Conservation (phyloP, 2,888 invertebrate genomes). For the Gandaritis pyraliata region DNA sequence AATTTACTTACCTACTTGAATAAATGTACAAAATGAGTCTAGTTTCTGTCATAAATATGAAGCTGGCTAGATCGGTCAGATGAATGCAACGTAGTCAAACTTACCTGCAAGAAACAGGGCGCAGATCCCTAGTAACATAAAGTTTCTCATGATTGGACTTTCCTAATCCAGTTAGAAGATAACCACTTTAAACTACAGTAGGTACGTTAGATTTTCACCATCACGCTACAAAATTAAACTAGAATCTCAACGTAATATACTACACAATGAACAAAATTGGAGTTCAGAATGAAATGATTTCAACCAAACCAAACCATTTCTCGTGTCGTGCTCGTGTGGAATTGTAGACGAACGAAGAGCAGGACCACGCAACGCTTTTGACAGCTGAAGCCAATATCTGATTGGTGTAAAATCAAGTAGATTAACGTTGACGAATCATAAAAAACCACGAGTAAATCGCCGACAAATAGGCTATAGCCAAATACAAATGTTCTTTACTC, state of each 20-base stretch:
- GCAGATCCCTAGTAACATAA: constrained; percentile 64
- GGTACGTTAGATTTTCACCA: constrained; percentile 24
- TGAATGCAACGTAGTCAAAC: constrained; percentile 46
- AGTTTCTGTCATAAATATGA: constrained; percentile 5
- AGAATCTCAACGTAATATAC: too few relatives aligned
- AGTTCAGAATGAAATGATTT: too few relatives aligned
- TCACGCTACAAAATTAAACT: constrained; percentile 9
- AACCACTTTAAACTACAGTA: background rate
- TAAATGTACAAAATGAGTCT: background rate
- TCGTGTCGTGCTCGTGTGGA: too few relatives aligned
- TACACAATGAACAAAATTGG: too few relatives aligned
- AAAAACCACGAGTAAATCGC: constrained; percentile 57
- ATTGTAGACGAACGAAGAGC: too few relatives aligned
- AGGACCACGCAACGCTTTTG: background rate
- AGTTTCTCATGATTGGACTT: constrained; percentile 67
- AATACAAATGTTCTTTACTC: constrained; percentile 67
- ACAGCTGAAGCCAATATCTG: background rate
- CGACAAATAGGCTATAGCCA: constrained; percentile 61
- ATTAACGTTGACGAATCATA: constrained; percentile 50
- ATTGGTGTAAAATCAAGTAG: constrained; percentile 26
- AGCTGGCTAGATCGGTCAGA: background rate
- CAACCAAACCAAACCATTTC: too few relatives aligned
- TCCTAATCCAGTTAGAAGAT: background rate
- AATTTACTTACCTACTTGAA: too few relatives aligned
- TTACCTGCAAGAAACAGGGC: constrained; percentile 75